phyloP scores from a whole-genome alignment of 2,113 vertebrate genomes.

The Hemibagrus wyckioides region DNA sequence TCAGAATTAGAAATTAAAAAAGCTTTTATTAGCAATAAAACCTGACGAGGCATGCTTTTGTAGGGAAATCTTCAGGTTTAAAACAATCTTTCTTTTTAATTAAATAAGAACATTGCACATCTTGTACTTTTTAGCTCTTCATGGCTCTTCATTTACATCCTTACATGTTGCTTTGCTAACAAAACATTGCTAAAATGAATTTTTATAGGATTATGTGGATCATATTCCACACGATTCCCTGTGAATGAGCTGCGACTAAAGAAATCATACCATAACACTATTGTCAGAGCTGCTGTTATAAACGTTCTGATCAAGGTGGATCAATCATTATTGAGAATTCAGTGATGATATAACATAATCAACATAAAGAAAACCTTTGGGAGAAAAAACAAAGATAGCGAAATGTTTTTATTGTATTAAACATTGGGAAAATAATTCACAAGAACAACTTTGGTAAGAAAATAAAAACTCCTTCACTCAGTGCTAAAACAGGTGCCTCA shows the following conservation, averaged over 20 bases:
- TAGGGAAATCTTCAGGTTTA: neutral
- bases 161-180: neutral
- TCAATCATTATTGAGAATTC: neutral
- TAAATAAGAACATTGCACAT: neutral
- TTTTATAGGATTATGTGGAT: neutral
- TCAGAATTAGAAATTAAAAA: neutral
- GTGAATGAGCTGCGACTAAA: neutral
- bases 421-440: neutral
- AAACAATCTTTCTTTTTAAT: neutral
- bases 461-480: slow-evolving; percentile 20
- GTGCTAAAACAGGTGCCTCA: slow-evolving; percentile 30
- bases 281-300: neutral
- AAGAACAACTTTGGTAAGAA: neutral
- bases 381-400: neutral
- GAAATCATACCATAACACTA: neutral
- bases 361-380: neutral
- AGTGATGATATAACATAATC: neutral
- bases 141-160: too few relatives aligned
- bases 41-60: neutral
- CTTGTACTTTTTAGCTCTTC: neutral
- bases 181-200: neutral
- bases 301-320: neutral
- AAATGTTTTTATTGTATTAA: neutral
- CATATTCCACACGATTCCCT: neutral
- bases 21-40: neutral